Evolutionary conservation across 2,113 vertebrate species (phyloP).

Genomic region (Chloropsis hardwickii): DNA sequence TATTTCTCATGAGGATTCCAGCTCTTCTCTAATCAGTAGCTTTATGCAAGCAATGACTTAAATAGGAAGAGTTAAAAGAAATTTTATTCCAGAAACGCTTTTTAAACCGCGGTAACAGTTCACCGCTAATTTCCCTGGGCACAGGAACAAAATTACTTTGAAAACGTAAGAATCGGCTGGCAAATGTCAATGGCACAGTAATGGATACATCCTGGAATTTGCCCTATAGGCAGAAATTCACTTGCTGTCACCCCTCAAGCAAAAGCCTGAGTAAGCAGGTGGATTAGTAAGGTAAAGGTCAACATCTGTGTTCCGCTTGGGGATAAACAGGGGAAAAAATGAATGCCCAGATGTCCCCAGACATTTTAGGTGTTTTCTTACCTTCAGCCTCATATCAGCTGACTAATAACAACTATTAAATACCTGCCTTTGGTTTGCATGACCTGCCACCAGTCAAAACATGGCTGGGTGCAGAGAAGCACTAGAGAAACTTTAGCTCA

Average conservation of each 20-base stretch:
- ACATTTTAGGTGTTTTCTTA: neutral
- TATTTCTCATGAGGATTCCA: neutral
- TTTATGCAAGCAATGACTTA: conserved; percentile 10
- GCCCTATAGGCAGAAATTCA: conserved; percentile 46
- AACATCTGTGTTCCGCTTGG: conserved; percentile 37
- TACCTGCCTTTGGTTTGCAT: neutral
- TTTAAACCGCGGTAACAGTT: neutral
- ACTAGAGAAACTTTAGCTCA: neutral
- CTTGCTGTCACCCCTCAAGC: conserved; percentile 33
- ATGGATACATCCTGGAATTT: conserved; percentile 36
- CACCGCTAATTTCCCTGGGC: conserved; percentile 49
- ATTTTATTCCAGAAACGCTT: conserved; percentile 39
- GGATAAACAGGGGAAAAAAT: neutral
- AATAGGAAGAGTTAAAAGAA: conserved; percentile 41
- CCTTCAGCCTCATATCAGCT: neutral
- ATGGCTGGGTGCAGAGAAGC: neutral
- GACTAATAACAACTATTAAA: neutral
- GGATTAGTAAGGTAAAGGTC: conserved; percentile 43
- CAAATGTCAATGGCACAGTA: conserved; percentile 50
- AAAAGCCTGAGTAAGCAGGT: conserved; percentile 44
- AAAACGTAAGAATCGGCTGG: neutral
- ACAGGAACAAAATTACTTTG: conserved; percentile 43
- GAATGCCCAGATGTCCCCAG: neutral
- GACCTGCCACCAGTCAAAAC: neutral
- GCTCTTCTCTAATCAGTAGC: conserved; percentile 2